Conservation (phyloP, 2,888 invertebrate genomes). For the Pseudoips prasinana region DNA sequence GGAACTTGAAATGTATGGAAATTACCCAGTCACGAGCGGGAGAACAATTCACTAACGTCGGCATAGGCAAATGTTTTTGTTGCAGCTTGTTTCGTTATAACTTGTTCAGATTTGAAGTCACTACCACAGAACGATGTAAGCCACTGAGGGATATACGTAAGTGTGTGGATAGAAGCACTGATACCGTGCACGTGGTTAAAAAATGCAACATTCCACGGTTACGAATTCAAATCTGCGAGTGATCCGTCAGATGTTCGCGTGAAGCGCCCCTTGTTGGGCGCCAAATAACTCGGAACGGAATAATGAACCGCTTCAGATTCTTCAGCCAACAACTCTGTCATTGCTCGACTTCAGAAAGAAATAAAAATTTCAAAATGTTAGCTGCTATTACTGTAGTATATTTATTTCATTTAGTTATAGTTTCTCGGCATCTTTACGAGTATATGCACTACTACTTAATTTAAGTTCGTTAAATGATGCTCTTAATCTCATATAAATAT, state of each 20-base stretch:
- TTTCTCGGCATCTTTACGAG: constrained; percentile 11
- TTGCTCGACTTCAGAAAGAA: constrained; percentile 48
- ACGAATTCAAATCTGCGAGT: constrained; percentile 45
- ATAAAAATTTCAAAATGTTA: constrained; percentile 52
- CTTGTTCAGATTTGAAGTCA: constrained; percentile 65
- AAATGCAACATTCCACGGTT: constrained; percentile 46
- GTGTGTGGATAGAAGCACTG: constrained; percentile 5
- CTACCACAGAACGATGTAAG: constrained; percentile 45
- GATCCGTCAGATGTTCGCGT: constrained; percentile 56
- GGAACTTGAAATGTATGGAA: constrained; percentile 82
- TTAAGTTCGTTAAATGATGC: too few relatives aligned
- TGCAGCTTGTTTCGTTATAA: constrained; percentile 74
- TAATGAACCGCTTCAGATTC: constrained; percentile 65
- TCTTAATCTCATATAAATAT: too few relatives aligned
- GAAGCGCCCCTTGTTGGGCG: constrained; percentile 57
- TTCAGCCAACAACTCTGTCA: constrained; percentile 59
- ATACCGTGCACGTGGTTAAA: constrained; percentile 27
- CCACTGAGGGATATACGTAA: constrained; percentile 27
- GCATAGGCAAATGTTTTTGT: constrained; percentile 81
- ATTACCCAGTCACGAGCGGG: constrained; percentile 81
- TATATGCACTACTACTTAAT: too few relatives aligned
- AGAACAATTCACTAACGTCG: constrained; percentile 81
- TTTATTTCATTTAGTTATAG: constrained; percentile 26
- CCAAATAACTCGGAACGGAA: constrained; percentile 67
- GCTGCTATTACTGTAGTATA: constrained; percentile 32